Evolutionary conservation across 2,888 invertebrate genomes (phyloP).

Genomic region (Diloba caeruleocephala): DNA sequence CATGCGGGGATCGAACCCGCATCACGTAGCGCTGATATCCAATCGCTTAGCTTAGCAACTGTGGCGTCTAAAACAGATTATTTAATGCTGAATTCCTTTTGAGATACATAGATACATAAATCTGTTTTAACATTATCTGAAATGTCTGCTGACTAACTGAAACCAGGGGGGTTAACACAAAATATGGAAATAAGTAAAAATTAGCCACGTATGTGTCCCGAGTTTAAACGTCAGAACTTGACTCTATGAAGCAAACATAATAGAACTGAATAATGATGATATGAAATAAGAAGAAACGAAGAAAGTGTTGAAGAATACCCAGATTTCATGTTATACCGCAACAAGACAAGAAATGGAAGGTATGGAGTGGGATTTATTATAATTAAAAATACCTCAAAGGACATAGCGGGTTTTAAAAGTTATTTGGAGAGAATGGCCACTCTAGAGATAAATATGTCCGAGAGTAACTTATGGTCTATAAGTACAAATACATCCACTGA

Average conservation of each 20-base stretch:
- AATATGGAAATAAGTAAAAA: not conserved
- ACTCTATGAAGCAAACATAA: constrained; percentile 17
- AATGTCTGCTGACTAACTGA: no score
- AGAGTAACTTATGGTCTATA: constrained; percentile 16
- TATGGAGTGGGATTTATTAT: constrained; percentile 36
- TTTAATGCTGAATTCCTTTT: no score
- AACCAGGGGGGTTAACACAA: no score
- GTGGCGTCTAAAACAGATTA: no score
- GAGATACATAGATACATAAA: no score
- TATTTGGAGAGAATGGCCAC: constrained; percentile 25
- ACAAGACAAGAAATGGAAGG: constrained; percentile 15
- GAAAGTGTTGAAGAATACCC: constrained; percentile 28
- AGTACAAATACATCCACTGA: constrained; percentile 45
- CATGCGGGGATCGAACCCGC: no score
- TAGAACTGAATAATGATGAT: not conserved
- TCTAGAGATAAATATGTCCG: constrained; percentile 5
- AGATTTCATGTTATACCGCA: constrained; percentile 22
- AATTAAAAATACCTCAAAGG: constrained; percentile 22
- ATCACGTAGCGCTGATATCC: no score
- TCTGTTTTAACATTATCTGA: no score
- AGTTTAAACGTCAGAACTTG: constrained; percentile 1
- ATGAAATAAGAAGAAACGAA: constrained; percentile 9
- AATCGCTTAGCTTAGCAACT: no score
- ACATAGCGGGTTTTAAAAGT: constrained; percentile 26
- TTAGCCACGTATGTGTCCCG: not conserved